A percentile compares a stretch with the other conserved stretches of the same genome.
Conservation (phyloP, 2,888 invertebrate genomes). For the Brenthis ino region DNA sequence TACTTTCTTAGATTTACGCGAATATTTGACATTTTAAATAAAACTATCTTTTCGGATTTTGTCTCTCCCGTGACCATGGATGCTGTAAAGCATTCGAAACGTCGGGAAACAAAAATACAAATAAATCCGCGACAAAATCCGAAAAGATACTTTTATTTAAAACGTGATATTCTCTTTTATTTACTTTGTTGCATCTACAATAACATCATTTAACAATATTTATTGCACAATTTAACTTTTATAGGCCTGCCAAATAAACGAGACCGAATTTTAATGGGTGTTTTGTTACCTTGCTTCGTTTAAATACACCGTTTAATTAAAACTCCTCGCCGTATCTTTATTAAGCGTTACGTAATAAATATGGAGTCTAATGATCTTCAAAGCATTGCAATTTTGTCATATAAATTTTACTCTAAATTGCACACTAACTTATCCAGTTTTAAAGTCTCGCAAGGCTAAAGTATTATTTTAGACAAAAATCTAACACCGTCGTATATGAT, state of each 20-base stretch:
- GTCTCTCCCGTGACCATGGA: no score
- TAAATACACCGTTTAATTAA: constrained; percentile 71
- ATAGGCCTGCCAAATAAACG: constrained; percentile 45
- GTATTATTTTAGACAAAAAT: no score
- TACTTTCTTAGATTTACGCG: no score
- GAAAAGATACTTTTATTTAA: no score
- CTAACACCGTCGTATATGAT: no score
- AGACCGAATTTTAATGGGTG: constrained; percentile 38
- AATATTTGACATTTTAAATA: no score
- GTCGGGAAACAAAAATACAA: no score
- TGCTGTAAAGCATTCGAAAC: no score
- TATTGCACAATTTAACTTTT: constrained; percentile 50
- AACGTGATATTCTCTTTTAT: neutral
- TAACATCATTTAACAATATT: constrained; percentile 24
- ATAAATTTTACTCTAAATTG: neutral
- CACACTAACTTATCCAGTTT: neutral
- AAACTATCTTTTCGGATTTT: no score
- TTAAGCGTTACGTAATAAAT: constrained; percentile 22
- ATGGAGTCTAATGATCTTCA: constrained; percentile 5
- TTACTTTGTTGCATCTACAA: constrained; percentile 5
- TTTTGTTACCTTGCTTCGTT: constrained; percentile 66
- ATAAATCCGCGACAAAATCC: no score
- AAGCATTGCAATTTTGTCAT: constrained; percentile 2
- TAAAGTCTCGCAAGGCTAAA: no score
- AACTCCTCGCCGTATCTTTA: constrained; percentile 49